Percentiles rank a stretch among this genome's conserved stretches.
Conservation (phyloP, 1,140 invertebrate species). For the Drosophila prosaltans region DNA sequence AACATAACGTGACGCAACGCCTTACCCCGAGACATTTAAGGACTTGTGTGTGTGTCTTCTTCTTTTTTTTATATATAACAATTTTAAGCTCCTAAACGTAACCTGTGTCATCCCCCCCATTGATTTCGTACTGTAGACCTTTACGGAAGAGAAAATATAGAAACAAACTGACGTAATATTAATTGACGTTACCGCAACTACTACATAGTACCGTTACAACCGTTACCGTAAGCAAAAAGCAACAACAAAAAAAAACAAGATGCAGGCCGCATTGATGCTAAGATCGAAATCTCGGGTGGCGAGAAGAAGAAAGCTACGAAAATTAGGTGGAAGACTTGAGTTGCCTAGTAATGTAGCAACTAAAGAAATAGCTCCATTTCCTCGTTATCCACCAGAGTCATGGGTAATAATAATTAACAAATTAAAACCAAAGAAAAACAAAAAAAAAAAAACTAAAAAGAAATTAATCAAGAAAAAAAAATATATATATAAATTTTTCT, state of each 20-base stretch:
- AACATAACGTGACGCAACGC: slow-evolving; percentile 44
- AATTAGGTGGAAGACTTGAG: slow-evolving; percentile 88
- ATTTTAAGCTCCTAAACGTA: slow-evolving; percentile 78
- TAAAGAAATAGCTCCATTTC: slow-evolving; percentile 92
- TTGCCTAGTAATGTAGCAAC: slow-evolving; percentile 93
- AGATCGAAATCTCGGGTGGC: slow-evolving; percentile 92
- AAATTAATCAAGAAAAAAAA: slow-evolving; percentile 37
- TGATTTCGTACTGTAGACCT: slow-evolving; percentile 64
- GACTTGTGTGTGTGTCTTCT: slow-evolving; percentile 6
- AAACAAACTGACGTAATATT: slow-evolving; percentile 22
- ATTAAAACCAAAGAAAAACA: slow-evolving; percentile 56
- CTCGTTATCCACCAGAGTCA: slow-evolving; percentile 91
- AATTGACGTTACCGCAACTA: slow-evolving; percentile 29
- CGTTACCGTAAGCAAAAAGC: slow-evolving; percentile 64
- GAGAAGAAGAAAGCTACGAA: slow-evolving; percentile 89
- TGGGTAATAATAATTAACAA: slow-evolving; percentile 85
- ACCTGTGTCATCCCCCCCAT: slow-evolving; percentile 73
- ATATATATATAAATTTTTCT: slow-evolving; percentile 56
- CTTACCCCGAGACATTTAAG: slow-evolving; percentile 59
- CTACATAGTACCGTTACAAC: slow-evolving; percentile 59
- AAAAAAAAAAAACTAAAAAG: slow-evolving; percentile 41
- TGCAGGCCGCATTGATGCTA: slow-evolving; percentile 95
- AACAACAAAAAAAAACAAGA: slow-evolving; percentile 86
- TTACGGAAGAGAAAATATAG: slow-evolving; percentile 16
- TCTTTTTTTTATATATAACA: neutral